phyloP scores from a whole-genome alignment of 2,797 vertebrate genomes.

The Anomalospiza imberbis region DNA sequence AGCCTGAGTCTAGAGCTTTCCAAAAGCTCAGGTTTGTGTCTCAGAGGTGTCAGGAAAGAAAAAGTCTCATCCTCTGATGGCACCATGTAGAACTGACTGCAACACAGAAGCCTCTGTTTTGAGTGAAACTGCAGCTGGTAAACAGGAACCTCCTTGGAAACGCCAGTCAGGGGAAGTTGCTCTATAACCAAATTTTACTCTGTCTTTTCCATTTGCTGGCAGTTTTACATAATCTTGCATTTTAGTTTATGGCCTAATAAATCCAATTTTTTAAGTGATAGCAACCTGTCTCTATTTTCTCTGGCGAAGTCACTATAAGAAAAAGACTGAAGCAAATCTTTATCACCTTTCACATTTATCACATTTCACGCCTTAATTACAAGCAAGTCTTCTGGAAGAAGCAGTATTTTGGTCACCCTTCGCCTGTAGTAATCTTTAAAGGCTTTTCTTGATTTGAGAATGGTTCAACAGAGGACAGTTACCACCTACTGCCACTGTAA shows the following conservation, averaged over 20 bases:
- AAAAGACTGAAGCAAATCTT: neutral
- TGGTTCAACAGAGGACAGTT: neutral
- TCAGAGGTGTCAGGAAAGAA: neutral
- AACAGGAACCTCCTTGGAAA: neutral
- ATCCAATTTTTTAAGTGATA: neutral
- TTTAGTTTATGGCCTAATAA: neutral
- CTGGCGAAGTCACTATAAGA: neutral
- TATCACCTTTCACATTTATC: neutral
- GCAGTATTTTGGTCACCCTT: neutral
- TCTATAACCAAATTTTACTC: neutral
- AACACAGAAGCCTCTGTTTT: neutral
- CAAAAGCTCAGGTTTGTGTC: neutral
- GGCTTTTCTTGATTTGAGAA: neutral
- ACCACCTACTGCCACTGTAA: neutral
- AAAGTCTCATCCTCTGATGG: neutral
- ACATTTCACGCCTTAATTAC: neutral
- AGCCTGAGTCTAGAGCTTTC: neutral
- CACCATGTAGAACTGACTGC: neutral
- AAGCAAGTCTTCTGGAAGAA: neutral
- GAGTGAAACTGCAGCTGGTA: neutral
- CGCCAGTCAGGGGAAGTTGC: fast-evolving
- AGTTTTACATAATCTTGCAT: neutral
- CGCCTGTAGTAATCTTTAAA: neutral
- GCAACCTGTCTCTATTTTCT: neutral
- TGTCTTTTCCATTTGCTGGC: neutral